Conservation (phyloP, 2,797 vertebrate genomes). For the Carcharodon carcharias region DNA sequence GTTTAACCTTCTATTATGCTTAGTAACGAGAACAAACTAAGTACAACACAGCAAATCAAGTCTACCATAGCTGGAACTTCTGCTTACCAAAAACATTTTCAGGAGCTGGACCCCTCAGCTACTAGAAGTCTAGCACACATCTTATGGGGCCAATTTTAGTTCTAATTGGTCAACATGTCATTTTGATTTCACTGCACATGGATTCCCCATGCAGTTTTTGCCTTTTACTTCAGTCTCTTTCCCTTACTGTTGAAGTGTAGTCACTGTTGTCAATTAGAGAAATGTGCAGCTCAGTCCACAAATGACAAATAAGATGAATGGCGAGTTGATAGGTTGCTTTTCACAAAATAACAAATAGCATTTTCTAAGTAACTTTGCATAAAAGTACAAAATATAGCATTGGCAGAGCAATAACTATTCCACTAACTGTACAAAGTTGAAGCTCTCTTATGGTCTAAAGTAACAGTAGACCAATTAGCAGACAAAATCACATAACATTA, state of each 20-base stretch:
- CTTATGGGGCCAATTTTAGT: not conserved
- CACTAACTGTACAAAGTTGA: not conserved
- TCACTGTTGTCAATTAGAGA: not conserved
- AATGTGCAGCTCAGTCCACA: not conserved
- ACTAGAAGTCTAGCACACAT: not conserved
- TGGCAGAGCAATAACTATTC: not conserved
- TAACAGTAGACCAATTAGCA: not conserved
- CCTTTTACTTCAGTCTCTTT: not conserved
- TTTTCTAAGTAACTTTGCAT: not conserved
- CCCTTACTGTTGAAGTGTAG: constrained; percentile 5
- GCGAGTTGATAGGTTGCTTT: not conserved
- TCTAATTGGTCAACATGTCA: constrained; percentile 22
- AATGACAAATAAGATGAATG: not conserved
- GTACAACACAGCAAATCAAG: not conserved
- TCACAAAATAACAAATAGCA: not conserved
- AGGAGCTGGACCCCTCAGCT: not conserved
- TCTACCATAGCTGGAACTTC: not conserved
- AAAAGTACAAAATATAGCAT: not conserved
- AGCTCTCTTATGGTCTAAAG: not conserved
- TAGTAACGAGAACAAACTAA: not conserved
- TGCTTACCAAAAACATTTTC: not conserved
- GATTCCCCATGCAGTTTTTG: not conserved
- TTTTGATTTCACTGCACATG: not conserved
- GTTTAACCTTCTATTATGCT: not conserved
- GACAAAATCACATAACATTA: not conserved